A percentile compares a stretch with the other conserved stretches of the same genome.
phyloP scores from a whole-genome alignment of 1,140 invertebrate genomes.

The Paraescarpia echinospica region DNA sequence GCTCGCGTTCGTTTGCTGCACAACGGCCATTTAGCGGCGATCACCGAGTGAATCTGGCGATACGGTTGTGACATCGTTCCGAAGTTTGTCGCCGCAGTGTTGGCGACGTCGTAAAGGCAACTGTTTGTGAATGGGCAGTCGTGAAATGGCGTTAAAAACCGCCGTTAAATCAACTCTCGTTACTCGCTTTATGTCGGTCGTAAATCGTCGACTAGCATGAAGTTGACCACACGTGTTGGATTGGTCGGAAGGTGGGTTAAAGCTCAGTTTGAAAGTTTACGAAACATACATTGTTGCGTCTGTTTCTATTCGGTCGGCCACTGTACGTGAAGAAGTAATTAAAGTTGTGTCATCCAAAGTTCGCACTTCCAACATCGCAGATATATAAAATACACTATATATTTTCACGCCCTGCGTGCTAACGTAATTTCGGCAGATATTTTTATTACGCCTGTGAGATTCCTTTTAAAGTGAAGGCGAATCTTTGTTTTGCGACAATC shows the following conservation, averaged over 20 bases:
- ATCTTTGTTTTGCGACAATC: background rate
- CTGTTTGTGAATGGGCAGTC: background rate
- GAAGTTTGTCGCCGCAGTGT: background rate
- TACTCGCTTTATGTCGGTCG: background rate
- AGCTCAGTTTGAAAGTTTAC: background rate
- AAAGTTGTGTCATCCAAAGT: too few relatives aligned
- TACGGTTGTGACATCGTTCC: background rate
- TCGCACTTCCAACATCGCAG: too few relatives aligned
- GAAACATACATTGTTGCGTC: background rate
- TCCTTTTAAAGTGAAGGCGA: background rate
- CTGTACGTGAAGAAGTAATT: too few relatives aligned
- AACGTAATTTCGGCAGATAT: too few relatives aligned
- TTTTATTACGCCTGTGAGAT: too few relatives aligned
- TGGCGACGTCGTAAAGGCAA: background rate
- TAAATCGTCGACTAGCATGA: background rate
- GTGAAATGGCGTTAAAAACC: background rate
- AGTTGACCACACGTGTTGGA: background rate
- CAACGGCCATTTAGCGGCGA: background rate
- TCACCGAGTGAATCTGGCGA: background rate
- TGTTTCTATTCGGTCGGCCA: too few relatives aligned
- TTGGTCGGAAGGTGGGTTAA: too few relatives aligned
- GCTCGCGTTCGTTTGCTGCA: background rate
- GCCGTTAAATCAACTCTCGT: slow-evolving; percentile 4
- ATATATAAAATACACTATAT: too few relatives aligned
- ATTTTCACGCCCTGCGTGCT: too few relatives aligned